Conservation (phyloP, 2,888 invertebrate genomes). For the Hylaea fasciaria region DNA sequence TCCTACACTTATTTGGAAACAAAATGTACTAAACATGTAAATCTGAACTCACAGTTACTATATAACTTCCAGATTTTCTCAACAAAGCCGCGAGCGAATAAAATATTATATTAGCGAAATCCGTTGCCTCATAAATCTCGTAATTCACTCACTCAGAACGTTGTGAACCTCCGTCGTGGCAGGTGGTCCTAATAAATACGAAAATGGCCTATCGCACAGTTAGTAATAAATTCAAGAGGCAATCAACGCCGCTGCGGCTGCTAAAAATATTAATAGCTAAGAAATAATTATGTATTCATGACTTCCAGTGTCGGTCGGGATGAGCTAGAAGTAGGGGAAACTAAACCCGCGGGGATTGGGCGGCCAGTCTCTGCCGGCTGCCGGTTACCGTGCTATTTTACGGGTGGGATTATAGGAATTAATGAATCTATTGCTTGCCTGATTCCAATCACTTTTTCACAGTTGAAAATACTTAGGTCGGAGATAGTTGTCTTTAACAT, state of each 20-base stretch:
- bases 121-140: slow-evolving; percentile 78
- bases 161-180: slow-evolving; percentile 70
- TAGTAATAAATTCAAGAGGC: slow-evolving; percentile 85
- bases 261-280: slow-evolving; percentile 84
- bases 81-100: slow-evolving; percentile 69
- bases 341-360: slow-evolving; percentile 66
- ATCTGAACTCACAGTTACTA: slow-evolving; percentile 22
- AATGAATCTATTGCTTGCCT: slow-evolving; percentile 34
- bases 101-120: slow-evolving; percentile 83
- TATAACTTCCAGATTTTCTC: slow-evolving; percentile 42
- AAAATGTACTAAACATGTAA: background rate
- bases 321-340: slow-evolving; percentile 49
- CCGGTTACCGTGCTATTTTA: slow-evolving; percentile 40
- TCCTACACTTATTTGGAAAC: background rate
- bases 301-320: slow-evolving; percentile 61
- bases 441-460: background rate
- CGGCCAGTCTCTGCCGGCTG: slow-evolving; percentile 41
- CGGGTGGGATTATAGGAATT: slow-evolving; percentile 46
- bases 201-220: slow-evolving; percentile 79
- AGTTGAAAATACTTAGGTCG: background rate
- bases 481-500: background rate
- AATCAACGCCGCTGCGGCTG: slow-evolving; percentile 82
- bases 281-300: slow-evolving; percentile 84
- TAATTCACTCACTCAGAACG: slow-evolving; percentile 77
- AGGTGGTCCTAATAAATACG: slow-evolving; percentile 85